Evolutionary conservation across 2,888 invertebrate genomes (phyloP), one percentile per base, ranked within the genome.

Genomic region (Thecophora atra): DNA sequence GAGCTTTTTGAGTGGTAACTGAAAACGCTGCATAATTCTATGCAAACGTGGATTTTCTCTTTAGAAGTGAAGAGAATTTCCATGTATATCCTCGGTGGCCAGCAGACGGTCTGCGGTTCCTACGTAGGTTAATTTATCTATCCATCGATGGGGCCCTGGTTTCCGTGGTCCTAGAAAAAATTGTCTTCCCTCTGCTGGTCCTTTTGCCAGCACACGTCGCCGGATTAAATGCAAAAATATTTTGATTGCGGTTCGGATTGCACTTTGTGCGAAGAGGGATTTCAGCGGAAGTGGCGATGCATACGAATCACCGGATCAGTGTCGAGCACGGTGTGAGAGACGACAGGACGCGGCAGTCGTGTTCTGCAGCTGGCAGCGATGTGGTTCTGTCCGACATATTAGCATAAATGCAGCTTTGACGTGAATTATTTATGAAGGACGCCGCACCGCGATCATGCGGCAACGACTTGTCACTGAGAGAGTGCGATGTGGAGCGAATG

Each of bases 401-500:
- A 72, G 72, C 74, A 74, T 72, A 72, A 72, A 74, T 71, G 67
- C 72, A 72, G 72, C 68, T 74, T 72, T 54, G 54, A 74, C 65
- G 71, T 72, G 74, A 72, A 74, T 74, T 71, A 74, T 74, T 74
- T 72, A 74, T 74, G 72, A 65, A 42, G 28, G 21, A 19, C 28
- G 51, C 60, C 56, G 30, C 28, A 30, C 7, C n/a, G 17, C 52
- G 44, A 44, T 21, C 68, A 54, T 44, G 52, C 66, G 21, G 63
- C 72, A 58, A 52, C 72, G 70, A 74, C 74, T 74, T 74, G 74
- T 74, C 72, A 17, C 47, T 5, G 37, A 37, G 7, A 1, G 37
- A 37, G 37, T 47, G 17, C 1, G 17, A 3, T 5, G 17, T 5
- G 4, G n/a, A n/a, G n/a, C 47, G 13, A 17, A 11, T n/a, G 47